Conservation (phyloP, 2,888 invertebrate genomes). For the Luffia ferchaultella region DNA sequence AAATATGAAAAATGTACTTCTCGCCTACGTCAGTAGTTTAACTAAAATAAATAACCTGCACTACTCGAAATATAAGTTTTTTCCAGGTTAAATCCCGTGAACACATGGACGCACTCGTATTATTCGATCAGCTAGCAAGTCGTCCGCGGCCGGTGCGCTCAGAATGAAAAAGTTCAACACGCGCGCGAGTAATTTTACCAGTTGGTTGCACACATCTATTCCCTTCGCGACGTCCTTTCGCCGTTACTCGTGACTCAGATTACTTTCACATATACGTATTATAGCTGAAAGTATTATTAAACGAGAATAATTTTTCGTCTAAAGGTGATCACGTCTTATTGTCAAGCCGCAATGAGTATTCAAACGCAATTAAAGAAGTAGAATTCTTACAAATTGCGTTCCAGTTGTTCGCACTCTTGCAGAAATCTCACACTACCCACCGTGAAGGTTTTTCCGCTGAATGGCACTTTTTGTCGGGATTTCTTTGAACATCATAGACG, state of each 20-base stretch:
- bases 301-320: too few species aligned
- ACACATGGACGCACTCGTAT: background rate
- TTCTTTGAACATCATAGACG: background rate
- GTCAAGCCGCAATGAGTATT: too few species aligned
- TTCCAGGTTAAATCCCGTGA: background rate
- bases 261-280: too few species aligned
- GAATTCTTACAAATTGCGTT: background rate
- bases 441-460: background rate
- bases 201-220: constrained; percentile 3
- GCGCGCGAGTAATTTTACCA: constrained; percentile 4
- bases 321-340: too few species aligned
- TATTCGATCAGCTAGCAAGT: background rate
- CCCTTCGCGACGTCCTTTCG: background rate
- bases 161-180: constrained; percentile 3
- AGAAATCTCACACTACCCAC: too few species aligned
- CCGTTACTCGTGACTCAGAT: background rate
- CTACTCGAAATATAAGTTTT: background rate
- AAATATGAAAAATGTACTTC: too few species aligned
- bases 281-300: too few species aligned
- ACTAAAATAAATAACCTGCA: background rate
- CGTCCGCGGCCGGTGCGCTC: background rate
- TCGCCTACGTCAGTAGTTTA: too few species aligned
- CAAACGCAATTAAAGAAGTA: too few species aligned
- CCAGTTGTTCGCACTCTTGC: background rate
- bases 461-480: background rate